Percentiles rank a stretch among this genome's conserved stretches.
Evolutionary conservation across 1,140 invertebrate genomes (phyloP).

Genomic region (Phenacoccus solenopsis): DNA sequence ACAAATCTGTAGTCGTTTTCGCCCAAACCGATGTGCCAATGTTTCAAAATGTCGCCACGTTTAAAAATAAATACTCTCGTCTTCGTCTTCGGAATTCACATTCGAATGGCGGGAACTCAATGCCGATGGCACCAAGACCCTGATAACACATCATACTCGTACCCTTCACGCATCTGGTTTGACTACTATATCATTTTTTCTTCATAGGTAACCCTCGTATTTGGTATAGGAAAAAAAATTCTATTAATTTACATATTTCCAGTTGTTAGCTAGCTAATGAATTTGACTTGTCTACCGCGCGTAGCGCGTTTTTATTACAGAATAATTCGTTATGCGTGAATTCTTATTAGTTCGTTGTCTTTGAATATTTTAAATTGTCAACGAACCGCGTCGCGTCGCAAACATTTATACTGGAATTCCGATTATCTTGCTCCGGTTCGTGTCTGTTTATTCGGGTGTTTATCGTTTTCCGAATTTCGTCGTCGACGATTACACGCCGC

Average conservation of each 20-base stretch:
- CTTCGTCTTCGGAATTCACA: too few species aligned
- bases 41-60: not conserved
- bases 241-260: not conserved
- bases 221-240: not conserved
- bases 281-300: not conserved
- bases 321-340: not conserved
- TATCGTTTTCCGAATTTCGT: not conserved
- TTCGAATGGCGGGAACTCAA: too few species aligned
- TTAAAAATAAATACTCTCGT: not conserved
- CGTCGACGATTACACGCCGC: not conserved
- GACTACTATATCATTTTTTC: too few species aligned
- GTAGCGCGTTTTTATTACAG: not conserved
- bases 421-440: not conserved
- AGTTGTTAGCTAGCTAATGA: not conserved
- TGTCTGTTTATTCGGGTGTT: too few species aligned
- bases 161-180: too few species aligned
- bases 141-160: too few species aligned
- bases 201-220: too few species aligned
- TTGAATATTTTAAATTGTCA: constrained; percentile 3
- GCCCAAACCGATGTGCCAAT: not conserved
- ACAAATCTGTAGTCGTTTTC: not conserved
- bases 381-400: not conserved
- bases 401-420: not conserved
- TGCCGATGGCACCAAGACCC: too few species aligned
- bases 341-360: not conserved